These are phyloP conservation scores for Trichogramma evanescens DNA, from an alignment of 2,888 invertebrate species.

Conservation along the genomic window DNA sequence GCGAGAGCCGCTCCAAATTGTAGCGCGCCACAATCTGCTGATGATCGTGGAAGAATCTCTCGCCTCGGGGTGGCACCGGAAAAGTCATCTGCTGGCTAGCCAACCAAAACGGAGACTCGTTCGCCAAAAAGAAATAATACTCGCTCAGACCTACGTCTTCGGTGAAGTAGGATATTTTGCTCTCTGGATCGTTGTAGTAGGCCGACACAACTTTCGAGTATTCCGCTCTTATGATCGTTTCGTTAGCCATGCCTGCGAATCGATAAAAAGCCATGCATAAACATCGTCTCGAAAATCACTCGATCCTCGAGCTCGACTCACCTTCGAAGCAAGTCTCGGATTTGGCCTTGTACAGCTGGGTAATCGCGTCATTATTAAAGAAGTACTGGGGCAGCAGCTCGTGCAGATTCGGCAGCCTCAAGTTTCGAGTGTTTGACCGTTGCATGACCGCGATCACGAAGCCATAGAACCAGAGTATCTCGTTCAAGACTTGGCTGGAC, in stretches of 20 bases:
- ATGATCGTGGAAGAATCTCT: conserved; percentile 57
- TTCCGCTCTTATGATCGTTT: background rate
- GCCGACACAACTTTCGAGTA: background rate
- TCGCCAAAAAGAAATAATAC: conserved; percentile 57
- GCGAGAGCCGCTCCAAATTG: conserved; percentile 60
- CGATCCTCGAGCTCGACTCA: too few relatives aligned
- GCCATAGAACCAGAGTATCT: conserved; percentile 57
- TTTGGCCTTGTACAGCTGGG: conserved; percentile 5
- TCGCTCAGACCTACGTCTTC: conserved; percentile 65
- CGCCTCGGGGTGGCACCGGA: conserved; percentile 55
- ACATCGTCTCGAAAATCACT: background rate
- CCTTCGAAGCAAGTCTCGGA: too few relatives aligned
- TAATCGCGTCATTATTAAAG: conserved; percentile 55
- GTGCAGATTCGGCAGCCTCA: conserved; percentile 60
- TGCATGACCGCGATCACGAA: conserved; percentile 56
- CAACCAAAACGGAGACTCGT: conserved; percentile 62
- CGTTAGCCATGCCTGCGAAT: background rate
- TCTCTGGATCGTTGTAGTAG: conserved; percentile 40
- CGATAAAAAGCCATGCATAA: background rate
- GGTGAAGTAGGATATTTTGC: conserved; percentile 61
- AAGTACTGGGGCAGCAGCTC: conserved; percentile 62
- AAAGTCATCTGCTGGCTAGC: conserved; percentile 50
- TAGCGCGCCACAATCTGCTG: conserved; percentile 62
- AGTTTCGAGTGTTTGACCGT: conserved; percentile 53
- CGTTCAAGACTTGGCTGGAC: conserved; percentile 56